Evolutionary conservation across 2,888 invertebrate genomes (phyloP), one percentile per base, ranked within the genome.

Genomic region (Idaea aversata): DNA sequence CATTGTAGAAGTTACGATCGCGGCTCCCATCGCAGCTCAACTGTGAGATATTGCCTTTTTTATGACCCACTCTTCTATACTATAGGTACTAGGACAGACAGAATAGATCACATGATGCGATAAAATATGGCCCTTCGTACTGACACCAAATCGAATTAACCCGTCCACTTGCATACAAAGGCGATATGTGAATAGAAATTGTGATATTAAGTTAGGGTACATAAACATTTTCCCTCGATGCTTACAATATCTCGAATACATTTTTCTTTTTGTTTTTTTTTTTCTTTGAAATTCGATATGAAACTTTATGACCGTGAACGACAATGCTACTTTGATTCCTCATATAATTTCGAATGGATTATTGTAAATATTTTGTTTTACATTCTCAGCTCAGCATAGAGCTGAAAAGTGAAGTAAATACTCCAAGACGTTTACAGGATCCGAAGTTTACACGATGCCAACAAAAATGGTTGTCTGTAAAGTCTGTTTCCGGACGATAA

Each of bases 21-120:
- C 80, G 84, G 87, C 88, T 83, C 88, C 47, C 85, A 83, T 81
- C 88, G 86, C 91, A 84, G 89, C 87, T 93, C 92, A 87, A 91
- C 92, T 88, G 93, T 91, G 91, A 93, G 90, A 93, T 91, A 93
- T 93, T 92, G 87, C 92, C 87, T 92, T 93, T 93, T 93, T 92
- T 92, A 93, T 90, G 86, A 82, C 91, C 88, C 91, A 90, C 91
- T 91, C 88, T 88, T 87, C 91, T 90, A 90, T 90, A 90, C 88
- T 90, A 90, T 85, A 47, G 47, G 47, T 47, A 87, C 88, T 79
- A 86, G 90, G 88, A 91, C 89, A 91, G 89, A 91, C 89, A 91
- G 89, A 91, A 91, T 88, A 91, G 92, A 92, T 92, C 92, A 91
- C 91, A 92, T 90, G 90, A 90, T 92, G 86, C 90, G 88, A 92